Evolutionary conservation across 2,888 invertebrate species (phyloP).

Genomic region (Acanthococcus lagerstroemiae): DNA sequence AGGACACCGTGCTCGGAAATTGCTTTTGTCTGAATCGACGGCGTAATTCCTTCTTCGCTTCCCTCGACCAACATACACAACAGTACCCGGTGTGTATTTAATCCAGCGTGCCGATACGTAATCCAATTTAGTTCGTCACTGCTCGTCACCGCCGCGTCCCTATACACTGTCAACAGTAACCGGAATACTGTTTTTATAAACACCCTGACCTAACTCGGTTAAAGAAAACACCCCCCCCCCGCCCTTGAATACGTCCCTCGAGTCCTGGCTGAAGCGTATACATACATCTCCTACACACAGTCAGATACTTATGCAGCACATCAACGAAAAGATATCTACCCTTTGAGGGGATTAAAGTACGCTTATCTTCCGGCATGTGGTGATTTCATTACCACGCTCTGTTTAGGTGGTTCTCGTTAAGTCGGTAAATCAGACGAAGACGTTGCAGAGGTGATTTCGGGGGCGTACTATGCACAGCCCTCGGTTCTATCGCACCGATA

Average conservation of each 20-base stretch:
- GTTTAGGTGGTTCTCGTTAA: background rate
- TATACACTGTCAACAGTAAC: slow-evolving; percentile 7
- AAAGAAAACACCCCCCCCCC: slow-evolving; percentile 13
- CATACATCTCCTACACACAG: too few relatives aligned
- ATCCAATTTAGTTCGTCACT: slow-evolving; percentile 15
- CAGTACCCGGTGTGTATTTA: background rate
- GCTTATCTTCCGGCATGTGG: background rate
- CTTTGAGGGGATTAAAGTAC: background rate
- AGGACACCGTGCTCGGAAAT: background rate
- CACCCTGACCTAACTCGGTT: slow-evolving; percentile 27
- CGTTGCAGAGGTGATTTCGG: too few relatives aligned
- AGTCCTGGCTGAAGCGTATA: too few relatives aligned
- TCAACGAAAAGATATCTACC: background rate
- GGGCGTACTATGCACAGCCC: too few relatives aligned
- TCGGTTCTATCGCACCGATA: too few relatives aligned
- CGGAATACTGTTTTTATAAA: slow-evolving; percentile 19
- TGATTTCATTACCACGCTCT: background rate
- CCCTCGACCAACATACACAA: background rate
- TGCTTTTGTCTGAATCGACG: slow-evolving; percentile 27
- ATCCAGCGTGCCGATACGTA: slow-evolving; percentile 27
- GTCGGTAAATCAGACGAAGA: background rate
- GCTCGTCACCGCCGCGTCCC: slow-evolving; percentile 1
- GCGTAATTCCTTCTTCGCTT: slow-evolving; percentile 15
- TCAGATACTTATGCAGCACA: background rate
- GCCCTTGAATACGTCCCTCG: background rate